Evolutionary conservation across 2,797 vertebrate genomes (phyloP).

Genomic region (Sorex maritimensis): DNA sequence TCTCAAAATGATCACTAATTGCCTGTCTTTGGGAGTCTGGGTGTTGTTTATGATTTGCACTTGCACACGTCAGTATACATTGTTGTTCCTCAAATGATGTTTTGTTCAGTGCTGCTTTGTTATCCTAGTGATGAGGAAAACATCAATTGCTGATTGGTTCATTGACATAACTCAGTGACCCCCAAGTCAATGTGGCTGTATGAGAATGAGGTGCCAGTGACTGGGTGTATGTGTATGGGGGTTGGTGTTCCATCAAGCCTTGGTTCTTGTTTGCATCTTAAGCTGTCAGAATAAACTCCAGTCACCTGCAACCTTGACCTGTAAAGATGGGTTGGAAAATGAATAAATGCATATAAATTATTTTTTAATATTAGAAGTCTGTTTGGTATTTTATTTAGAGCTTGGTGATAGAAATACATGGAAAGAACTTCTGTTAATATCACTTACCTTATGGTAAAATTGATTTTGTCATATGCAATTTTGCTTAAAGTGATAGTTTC

Average conservation of each 20-base stretch:
- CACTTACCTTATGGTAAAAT: background rate
- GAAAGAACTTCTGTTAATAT: background rate
- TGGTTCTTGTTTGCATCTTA: background rate
- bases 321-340: background rate
- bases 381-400: background rate
- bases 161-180: no score
- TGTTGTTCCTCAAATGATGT: no score
- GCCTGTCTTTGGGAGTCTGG: background rate
- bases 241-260: background rate
- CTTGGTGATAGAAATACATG: background rate
- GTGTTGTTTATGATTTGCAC: conserved; percentile 5
- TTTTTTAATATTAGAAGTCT: background rate
- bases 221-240: background rate
- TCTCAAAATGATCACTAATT: background rate
- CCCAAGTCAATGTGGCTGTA: background rate
- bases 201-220: background rate
- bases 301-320: background rate
- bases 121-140: background rate
- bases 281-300: background rate
- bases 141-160: no score
- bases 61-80: background rate
- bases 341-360: background rate
- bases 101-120: background rate
- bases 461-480: background rate
- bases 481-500: background rate